These are phyloP conservation scores for Euplexia lucipara DNA, from an alignment of 2,888 invertebrate species.

Conservation along the genomic window DNA sequence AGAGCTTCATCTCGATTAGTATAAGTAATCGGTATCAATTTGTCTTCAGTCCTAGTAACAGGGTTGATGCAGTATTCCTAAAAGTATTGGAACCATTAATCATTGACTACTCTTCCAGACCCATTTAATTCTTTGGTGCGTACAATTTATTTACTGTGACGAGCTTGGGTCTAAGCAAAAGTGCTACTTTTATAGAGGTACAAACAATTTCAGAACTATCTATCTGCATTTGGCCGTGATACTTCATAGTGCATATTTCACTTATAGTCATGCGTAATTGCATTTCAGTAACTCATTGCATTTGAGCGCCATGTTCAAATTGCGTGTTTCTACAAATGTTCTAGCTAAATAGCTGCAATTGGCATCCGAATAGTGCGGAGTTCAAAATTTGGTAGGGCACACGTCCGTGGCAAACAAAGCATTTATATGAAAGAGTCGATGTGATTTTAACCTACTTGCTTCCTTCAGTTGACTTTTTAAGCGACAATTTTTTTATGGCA, in stretches of 20 bases:
- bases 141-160: conserved; percentile 62
- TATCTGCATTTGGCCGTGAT: neutral
- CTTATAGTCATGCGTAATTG: neutral
- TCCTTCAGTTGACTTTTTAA: no score
- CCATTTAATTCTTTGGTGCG: conserved; percentile 54
- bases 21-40: conserved; percentile 44
- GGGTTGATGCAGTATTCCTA: conserved; percentile 30
- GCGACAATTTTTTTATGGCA: no score
- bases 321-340: neutral
- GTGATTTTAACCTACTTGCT: no score
- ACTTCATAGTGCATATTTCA: neutral
- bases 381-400: no score
- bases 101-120: conserved; percentile 30
- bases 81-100: conserved; percentile 38
- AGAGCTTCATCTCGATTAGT: conserved; percentile 23
- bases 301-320: neutral
- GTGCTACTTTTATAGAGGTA: neutral
- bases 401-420: no score
- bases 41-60: conserved; percentile 24
- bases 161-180: conserved; percentile 40
- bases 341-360: neutral
- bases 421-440: no score
- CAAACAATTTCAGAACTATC: no score
- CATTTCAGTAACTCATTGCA: neutral
- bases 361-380: neutral